Evolutionary conservation across 2,888 invertebrate genomes (phyloP).

Genomic region (Holacanthella duospinosa): DNA sequence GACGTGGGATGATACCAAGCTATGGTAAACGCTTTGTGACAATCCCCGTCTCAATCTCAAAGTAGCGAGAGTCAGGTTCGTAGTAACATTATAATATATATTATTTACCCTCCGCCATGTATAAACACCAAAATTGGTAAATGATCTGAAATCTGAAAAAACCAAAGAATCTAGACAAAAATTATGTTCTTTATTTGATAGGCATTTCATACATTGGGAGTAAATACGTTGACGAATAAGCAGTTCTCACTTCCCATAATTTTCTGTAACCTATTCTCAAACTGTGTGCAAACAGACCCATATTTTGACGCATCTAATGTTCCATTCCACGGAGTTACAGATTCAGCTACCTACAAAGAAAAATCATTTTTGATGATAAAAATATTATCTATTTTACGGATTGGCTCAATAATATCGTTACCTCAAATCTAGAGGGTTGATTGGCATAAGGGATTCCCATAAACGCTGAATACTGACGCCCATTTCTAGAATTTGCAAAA

Average conservation of each 20-base stretch:
- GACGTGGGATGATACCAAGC: too few species aligned
- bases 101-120: slow-evolving; percentile 6
- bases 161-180: background rate
- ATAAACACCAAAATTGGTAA: background rate
- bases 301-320: slow-evolving; percentile 16
- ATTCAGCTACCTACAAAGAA: slow-evolving; percentile 7
- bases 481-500: slow-evolving; percentile 11
- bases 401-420: too few species aligned
- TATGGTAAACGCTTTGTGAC: too few species aligned
- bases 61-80: too few species aligned
- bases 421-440: slow-evolving; percentile 17
- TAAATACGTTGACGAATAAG: slow-evolving; percentile 24
- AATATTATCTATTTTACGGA: too few species aligned
- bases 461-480: slow-evolving; percentile 11
- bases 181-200: background rate
- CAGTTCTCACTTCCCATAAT: slow-evolving; percentile 21
- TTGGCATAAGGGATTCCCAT: slow-evolving; percentile 17
- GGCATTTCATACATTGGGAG: slow-evolving; percentile 15
- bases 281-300: slow-evolving; percentile 20
- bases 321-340: slow-evolving; percentile 19
- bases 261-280: slow-evolving; percentile 9
- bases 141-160: background rate
- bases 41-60: too few species aligned
- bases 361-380: background rate
- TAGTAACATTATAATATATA: background rate